phyloP scores from a whole-genome alignment of 1,140 invertebrate species.

The Zaprionus africanus region DNA sequence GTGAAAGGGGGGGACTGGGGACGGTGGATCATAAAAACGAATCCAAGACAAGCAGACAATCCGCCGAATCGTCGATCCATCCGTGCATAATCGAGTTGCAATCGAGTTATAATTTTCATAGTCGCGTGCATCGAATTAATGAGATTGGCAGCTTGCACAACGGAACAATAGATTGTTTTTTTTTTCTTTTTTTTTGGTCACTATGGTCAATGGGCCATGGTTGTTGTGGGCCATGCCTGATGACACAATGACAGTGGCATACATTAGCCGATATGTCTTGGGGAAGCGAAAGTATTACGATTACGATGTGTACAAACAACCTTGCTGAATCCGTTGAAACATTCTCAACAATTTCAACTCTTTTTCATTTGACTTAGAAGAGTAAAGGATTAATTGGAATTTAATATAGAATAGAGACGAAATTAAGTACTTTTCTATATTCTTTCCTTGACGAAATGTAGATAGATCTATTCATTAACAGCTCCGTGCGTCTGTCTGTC shows the following conservation, averaged over 20 bases:
- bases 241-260: conserved; percentile 17
- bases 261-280: neutral
- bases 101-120: conserved; percentile 57
- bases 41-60: conserved; percentile 20
- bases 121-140: conserved; percentile 43
- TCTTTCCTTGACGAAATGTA: too few species aligned
- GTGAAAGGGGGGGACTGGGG: neutral
- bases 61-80: conserved; percentile 16
- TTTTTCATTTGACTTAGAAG: neutral
- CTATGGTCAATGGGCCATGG: conserved; percentile 16
- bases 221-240: conserved; percentile 4
- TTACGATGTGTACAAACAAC: neutral
- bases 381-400: neutral
- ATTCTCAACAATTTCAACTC: neutral
- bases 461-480: neutral
- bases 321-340: neutral
- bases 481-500: neutral
- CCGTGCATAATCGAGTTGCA: conserved; percentile 71
- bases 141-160: conserved; percentile 35
- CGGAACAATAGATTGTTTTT: conserved; percentile 18
- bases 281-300: neutral
- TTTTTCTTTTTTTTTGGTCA: neutral
- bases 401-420: neutral
- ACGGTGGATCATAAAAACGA: conserved; percentile 63
- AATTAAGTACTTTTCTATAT: too few species aligned